These are phyloP conservation scores for Oreohelix idahoensis DNA, from an alignment of 1,140 invertebrate genomes.

Conservation along the genomic window DNA sequence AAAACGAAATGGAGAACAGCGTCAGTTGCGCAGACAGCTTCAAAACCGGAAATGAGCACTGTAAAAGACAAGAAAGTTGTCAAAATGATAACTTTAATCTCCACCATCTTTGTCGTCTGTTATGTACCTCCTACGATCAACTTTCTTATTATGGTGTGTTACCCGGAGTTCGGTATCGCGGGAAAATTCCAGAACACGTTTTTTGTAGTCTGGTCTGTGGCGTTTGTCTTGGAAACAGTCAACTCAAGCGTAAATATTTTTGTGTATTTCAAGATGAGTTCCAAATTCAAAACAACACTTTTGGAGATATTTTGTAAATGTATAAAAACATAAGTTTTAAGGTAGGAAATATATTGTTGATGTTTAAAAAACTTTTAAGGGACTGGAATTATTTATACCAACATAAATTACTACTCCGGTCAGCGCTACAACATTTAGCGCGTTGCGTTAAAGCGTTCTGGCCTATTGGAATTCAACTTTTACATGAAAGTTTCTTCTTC, in stretches of 20 bases:
- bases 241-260: not conserved
- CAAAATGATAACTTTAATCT: conserved; percentile 15
- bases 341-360: too few species aligned
- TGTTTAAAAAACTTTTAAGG: too few species aligned
- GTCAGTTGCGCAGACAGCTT: not conserved
- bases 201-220: conserved; percentile 2
- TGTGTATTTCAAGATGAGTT: not conserved
- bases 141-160: not conserved
- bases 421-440: too few species aligned
- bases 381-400: too few species aligned
- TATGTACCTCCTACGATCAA: not conserved
- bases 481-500: too few species aligned
- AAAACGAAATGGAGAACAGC: conserved; percentile 1
- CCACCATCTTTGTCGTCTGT: conserved; percentile 1
- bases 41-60: not conserved
- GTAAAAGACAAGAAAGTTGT: conserved; percentile 1
- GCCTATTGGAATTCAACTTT: too few species aligned
- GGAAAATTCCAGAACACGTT: not conserved
- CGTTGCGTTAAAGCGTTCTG: too few species aligned
- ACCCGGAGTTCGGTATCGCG: not conserved
- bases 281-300: not conserved
- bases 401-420: too few species aligned
- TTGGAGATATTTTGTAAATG: not conserved
- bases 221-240: conserved; percentile 6
- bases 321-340: too few species aligned